phyloP scores from a whole-genome alignment of 23 tunicate genomes.

The Pegea sp. region DNA sequence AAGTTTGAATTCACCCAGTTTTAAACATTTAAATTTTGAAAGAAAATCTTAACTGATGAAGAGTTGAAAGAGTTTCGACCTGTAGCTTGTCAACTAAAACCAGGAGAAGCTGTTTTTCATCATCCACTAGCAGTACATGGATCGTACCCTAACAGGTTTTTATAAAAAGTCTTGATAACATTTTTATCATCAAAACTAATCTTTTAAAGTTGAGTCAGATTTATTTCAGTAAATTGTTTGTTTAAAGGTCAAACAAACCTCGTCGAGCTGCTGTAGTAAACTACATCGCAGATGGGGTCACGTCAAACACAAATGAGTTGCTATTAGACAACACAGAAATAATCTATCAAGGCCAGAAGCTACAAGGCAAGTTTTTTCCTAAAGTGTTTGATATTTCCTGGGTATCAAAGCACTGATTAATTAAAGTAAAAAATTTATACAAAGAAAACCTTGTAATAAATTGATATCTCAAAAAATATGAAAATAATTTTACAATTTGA shows the following conservation, averaged over 20 bases:
- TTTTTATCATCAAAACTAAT: not conserved
- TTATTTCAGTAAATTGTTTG: not conserved
- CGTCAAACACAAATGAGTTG: slow-evolving; percentile 34
- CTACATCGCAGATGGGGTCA: slow-evolving; percentile 77
- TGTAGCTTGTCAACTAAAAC: slow-evolving; percentile 30
- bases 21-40: not conserved
- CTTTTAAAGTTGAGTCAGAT: not conserved
- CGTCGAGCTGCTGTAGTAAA: slow-evolving; percentile 77
- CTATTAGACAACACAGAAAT: slow-evolving; percentile 19
- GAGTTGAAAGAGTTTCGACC: slow-evolving; percentile 36
- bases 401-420: too few species aligned
- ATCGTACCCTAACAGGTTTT: slow-evolving; percentile 72
- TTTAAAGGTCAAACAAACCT: slow-evolving; percentile 29
- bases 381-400: slow-evolving; percentile 28
- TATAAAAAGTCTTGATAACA: not conserved
- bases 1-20: not conserved
- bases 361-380: slow-evolving; percentile 51
- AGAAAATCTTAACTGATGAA: slow-evolving; percentile 56
- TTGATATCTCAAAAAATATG: too few species aligned
- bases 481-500: too few species aligned
- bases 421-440: too few species aligned
- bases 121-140: slow-evolving; percentile 74
- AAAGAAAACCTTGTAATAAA: too few species aligned
- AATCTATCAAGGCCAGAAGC: slow-evolving; percentile 12
- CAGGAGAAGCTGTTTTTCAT: slow-evolving; percentile 71